Percentiles rank a stretch among this genome's conserved stretches.
phyloP scores from a whole-genome alignment of 2,113 vertebrate genomes.

The Eulacestoma nigropectus region DNA sequence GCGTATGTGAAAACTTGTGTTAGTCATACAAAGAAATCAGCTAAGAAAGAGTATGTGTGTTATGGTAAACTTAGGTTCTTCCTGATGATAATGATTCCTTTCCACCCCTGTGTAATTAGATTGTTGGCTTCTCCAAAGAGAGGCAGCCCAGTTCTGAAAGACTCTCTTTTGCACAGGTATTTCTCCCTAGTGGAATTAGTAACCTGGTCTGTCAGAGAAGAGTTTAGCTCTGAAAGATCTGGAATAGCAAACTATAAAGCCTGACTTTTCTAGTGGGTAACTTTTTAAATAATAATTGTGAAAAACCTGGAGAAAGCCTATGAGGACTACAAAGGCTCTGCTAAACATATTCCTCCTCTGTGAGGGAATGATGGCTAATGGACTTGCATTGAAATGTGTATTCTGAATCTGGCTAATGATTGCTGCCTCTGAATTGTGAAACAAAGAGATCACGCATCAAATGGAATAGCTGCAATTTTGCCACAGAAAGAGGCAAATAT shows the following conservation, averaged over 20 bases:
- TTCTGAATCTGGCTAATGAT: background rate
- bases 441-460: background rate
- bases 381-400: background rate
- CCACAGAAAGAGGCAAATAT: background rate
- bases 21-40: background rate
- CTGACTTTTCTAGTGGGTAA: background rate
- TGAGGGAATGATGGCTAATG: background rate
- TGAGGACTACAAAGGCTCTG: background rate
- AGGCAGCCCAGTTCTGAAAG: background rate
- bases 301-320: background rate
- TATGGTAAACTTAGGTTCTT: background rate
- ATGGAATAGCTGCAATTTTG: background rate
- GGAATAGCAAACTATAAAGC: background rate
- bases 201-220: background rate
- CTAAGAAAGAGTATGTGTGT: background rate
- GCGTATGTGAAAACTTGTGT: background rate
- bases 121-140: background rate
- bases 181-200: background rate
- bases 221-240: background rate
- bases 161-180: background rate
- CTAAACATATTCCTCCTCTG: accelerated
- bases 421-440: background rate
- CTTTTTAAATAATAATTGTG: background rate
- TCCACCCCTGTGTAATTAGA: background rate
- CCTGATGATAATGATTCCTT: background rate